Conservation (phyloP, 2,888 invertebrate genomes). For the Fragum whitleyi region DNA sequence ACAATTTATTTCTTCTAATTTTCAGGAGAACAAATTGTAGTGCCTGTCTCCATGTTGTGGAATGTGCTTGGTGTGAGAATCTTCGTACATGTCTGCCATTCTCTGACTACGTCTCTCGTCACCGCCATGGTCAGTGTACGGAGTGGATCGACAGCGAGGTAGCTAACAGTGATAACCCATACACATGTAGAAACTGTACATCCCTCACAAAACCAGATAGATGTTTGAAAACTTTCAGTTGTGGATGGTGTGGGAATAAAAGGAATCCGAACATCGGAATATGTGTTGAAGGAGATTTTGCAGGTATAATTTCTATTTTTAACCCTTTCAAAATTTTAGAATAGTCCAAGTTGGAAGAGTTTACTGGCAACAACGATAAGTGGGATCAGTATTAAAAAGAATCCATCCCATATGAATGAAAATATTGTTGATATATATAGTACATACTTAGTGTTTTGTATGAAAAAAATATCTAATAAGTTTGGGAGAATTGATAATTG, state of each 20-base stretch:
- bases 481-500: no score
- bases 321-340: no score
- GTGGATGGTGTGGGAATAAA: constrained; percentile 97
- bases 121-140: constrained; percentile 96
- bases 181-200: constrained; percentile 78
- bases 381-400: no score
- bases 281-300: constrained; percentile 82
- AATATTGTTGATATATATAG: no score
- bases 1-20: no score
- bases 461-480: no score
- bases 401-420: no score
- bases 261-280: constrained; percentile 94
- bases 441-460: no score
- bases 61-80: constrained; percentile 98
- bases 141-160: constrained; percentile 93
- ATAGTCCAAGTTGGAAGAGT: no score
- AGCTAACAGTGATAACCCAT: constrained; percentile 54
- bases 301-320: constrained; percentile 67
- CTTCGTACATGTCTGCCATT: constrained; percentile 96
- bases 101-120: constrained; percentile 97
- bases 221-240: constrained; percentile 93
- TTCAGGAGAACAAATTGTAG: constrained; percentile 80
- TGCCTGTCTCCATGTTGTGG: constrained; percentile 92
- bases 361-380: no score
- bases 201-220: constrained; percentile 77